Percentiles rank a stretch among this genome's conserved stretches.
Conservation (phyloP, 1,140 invertebrate genomes). For the Drosophila bipectinata region DNA sequence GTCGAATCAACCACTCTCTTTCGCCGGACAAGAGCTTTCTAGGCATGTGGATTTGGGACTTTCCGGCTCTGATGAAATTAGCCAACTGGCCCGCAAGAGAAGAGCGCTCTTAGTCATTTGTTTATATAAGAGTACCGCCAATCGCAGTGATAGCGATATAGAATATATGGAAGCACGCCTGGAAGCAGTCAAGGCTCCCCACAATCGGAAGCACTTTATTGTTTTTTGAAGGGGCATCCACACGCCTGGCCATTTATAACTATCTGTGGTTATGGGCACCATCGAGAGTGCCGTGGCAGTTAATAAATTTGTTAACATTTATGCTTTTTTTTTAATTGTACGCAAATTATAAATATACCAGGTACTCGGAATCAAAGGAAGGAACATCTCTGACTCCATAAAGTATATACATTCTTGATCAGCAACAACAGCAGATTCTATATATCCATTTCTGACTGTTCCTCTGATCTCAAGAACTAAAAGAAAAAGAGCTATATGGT, state of each 20-base stretch:
- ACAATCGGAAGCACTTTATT: conserved; percentile 1
- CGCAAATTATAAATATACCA: too few relatives aligned
- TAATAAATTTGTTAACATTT: neutral
- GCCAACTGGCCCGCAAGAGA: neutral
- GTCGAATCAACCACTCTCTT: neutral
- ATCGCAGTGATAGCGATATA: conserved; percentile 6
- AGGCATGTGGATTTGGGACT: conserved; percentile 3
- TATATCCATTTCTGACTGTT: too few relatives aligned
- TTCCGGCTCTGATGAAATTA: conserved; percentile 37
- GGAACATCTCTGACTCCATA: too few relatives aligned
- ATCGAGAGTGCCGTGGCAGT: neutral
- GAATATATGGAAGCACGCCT: neutral
- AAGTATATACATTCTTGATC: too few relatives aligned
- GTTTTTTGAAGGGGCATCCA: conserved; percentile 10
- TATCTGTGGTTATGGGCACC: neutral
- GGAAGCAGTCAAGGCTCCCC: neutral
- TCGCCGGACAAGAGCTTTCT: neutral
- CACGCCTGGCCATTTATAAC: conserved; percentile 32
- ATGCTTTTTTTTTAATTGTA: too few relatives aligned
- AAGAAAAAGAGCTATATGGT: too few relatives aligned
- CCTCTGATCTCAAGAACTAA: too few relatives aligned
- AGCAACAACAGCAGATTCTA: too few relatives aligned
- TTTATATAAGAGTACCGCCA: conserved; percentile 27
- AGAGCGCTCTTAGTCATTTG: conserved; percentile 23
- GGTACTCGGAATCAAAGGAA: too few relatives aligned